Evolutionary conservation across 2,888 invertebrate species (phyloP).

Genomic region (Caenorhabditis macrosperma): DNA sequence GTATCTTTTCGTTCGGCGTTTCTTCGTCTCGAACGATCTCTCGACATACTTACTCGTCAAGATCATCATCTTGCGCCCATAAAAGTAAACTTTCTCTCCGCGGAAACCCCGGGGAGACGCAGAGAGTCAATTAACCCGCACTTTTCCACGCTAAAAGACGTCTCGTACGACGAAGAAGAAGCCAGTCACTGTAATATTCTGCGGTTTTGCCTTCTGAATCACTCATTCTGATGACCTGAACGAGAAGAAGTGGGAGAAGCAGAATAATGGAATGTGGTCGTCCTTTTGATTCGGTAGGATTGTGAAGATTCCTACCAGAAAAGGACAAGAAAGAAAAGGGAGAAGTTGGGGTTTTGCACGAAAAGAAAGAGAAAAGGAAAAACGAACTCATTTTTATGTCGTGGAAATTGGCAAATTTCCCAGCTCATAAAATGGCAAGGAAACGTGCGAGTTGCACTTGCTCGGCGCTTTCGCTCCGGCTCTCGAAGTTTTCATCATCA

Average conservation of each 20-base stretch:
- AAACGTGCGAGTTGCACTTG: background rate
- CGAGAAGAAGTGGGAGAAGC: background rate
- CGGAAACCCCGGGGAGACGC: background rate
- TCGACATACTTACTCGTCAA: background rate
- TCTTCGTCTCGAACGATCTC: background rate
- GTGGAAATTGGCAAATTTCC: background rate
- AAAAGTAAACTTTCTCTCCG: constrained; percentile 5
- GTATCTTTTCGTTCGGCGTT: background rate
- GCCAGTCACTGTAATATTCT: constrained; percentile 23
- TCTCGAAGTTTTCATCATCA: too few species aligned
- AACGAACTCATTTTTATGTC: too few species aligned
- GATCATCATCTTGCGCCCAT: constrained; percentile 4
- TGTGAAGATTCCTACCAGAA: constrained; percentile 12
- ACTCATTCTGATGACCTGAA: constrained; percentile 6
- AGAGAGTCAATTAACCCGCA: constrained; percentile 30
- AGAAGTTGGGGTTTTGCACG: background rate
- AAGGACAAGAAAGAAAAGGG: background rate
- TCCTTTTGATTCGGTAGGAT: constrained; percentile 15
- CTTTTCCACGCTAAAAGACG: background rate
- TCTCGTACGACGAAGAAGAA: too few species aligned
- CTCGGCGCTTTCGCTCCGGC: too few species aligned
- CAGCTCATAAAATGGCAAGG: background rate
- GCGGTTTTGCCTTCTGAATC: constrained; percentile 19
- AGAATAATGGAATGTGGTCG: constrained; percentile 34
- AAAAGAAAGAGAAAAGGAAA: background rate